Base-by-base conservation (phyloP, 2,888 invertebrate genomes). In the Lochmaea capreae region DNA sequence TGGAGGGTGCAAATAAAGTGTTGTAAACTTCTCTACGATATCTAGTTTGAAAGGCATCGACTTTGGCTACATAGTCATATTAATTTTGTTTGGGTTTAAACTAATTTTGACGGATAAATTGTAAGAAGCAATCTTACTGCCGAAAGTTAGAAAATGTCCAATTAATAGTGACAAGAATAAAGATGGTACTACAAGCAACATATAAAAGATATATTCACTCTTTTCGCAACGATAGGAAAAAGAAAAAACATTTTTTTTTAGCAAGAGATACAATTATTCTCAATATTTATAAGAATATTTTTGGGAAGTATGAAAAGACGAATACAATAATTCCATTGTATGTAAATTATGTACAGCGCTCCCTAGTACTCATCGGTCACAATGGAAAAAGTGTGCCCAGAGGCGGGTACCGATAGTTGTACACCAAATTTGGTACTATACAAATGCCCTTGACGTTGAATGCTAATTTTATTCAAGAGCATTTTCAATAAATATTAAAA, bases 251-350 rank as follows among this genome's bases (percentile, higher is more conserved):
- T 1, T n/a, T 39, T 39, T 59, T 26, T 39, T 26, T 5, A 16
- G 16, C 2, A 62, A 16, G 39, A 43, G 52, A 46, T 22, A 22
- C 22, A 22, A 3, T n/a, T n/a, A n/a, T 63, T 63, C 22, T 18
- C 6, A 70, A 70, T 71, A 69, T 76, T 71, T 75, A 71, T 76
- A 67, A 63, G 72, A 80, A 81, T 80, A 82, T 83, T 83, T 83
- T 82, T 81, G 83, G 81, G 82, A 83, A 83, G 83, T 82, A 83
- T 80, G 82, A 83, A 83, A 83, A 83, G 82, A 82, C 82, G 78
- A 81, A 79, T 81, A 81, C 82, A 82, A 82, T 83, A 83, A 81
- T 82, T 80, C 83, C 81, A 84, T 84, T 84, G 84, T 84, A 84
- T 84, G 83, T 79, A 81, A 84, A 84, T 83, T n/a, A n/a, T 46